Percentiles rank a stretch among this genome's conserved stretches.
Conservation (phyloP, 2,888 invertebrate species). For the Tipula helvola region DNA sequence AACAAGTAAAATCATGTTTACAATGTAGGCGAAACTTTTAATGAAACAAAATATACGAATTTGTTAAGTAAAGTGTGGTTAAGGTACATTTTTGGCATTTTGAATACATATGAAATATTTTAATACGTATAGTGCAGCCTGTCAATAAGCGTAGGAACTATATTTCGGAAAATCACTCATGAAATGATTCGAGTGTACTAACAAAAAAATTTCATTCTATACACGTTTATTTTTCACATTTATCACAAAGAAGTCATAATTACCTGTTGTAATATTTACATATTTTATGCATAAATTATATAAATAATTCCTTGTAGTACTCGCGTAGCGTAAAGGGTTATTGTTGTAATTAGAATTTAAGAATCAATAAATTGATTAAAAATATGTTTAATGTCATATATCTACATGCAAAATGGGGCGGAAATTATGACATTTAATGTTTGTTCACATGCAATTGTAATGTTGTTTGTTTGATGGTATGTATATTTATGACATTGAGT, state of each 20-base stretch:
- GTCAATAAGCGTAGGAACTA: no score
- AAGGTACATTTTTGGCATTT: no score
- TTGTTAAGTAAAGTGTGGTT: no score
- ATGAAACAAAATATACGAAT: no score
- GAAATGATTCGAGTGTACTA: not conserved
- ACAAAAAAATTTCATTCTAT: not conserved
- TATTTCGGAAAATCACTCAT: no score
- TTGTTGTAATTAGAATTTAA: not conserved
- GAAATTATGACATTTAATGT: not conserved
- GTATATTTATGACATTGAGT: not conserved
- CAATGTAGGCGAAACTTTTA: no score
- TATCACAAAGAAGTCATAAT: not conserved
- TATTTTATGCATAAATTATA: not conserved
- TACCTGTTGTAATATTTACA: not conserved
- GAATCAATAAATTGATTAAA: not conserved
- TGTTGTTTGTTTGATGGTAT: not conserved
- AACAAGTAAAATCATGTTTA: no score
- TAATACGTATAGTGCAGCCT: no score
- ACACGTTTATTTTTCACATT: not conserved
- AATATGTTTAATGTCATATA: not conserved
- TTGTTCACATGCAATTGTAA: not conserved
- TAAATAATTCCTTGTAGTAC: not conserved
- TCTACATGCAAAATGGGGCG: not conserved
- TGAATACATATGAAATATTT: no score
- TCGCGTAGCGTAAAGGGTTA: not conserved